Evolutionary conservation across 2,113 vertebrate genomes (phyloP), one percentile per base, ranked within the genome.

Genomic region (Seriola quinqueradiata): DNA sequence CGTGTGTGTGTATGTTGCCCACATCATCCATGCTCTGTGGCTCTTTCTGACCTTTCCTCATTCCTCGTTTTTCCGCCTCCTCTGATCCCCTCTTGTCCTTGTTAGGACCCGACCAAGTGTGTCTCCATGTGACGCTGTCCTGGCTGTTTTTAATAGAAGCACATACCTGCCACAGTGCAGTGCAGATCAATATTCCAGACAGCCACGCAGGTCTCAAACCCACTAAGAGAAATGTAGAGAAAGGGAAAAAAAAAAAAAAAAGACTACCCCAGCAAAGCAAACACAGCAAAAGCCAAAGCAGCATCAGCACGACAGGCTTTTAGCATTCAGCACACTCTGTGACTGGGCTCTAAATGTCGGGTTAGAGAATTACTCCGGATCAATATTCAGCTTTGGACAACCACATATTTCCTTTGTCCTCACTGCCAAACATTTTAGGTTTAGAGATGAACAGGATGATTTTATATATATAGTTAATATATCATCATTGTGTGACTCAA

Each of bases 271-370:
- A 8, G 36, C 13, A 46, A 44, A 46, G 40, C 21, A 52, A 69
- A 68, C 36, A 48, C 28, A 13, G 52, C 32, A 32, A 50, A 72
- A 58, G 21, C n/a, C 25, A 14, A 2, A 17, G 11, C 11, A 46
- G 6, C 34, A 63, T 6, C 8, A 48, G 7, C 34, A 44, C 2
- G 3, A 32, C 66, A 61, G 44, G 25, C 10, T 44, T 68, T 55
- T 36, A 70, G 52, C 42, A 59, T 58, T 70, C 38, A 59, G 3
- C 4, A 11, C 36, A 46, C 25, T 34, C 13, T 55, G 48, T 55
- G 71, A 63, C 25, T 70, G 38, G 28, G 60, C 36, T 73, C 23
- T 44, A 36, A 78, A 77, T 83, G 81, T 66, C 61, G 42, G 55
- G 21, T 34, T 75, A 63, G 38, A 70, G 34, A 57, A 65, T 57